These are phyloP conservation scores for Scarus forsteni DNA, from an alignment of 2,797 vertebrate genomes.

Conservation along the genomic window DNA sequence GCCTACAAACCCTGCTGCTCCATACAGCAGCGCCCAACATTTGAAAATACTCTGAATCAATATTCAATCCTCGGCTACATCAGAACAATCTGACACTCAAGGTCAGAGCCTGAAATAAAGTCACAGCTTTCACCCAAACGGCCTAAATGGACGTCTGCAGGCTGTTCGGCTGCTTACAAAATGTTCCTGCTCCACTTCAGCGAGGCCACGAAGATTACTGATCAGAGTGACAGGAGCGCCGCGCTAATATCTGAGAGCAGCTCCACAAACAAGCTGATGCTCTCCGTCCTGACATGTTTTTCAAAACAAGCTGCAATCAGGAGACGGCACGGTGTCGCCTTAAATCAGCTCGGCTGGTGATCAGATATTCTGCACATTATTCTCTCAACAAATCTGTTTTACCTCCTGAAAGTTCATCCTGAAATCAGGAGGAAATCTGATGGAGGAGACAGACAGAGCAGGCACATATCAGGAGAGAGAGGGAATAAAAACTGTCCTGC, in stretches of 20 bases:
- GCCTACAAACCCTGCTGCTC: not conserved
- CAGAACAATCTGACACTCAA: conserved; percentile 9
- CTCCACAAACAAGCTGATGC: not conserved
- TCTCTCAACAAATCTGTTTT: too few relatives aligned
- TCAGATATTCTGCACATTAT: too few relatives aligned
- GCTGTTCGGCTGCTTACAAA: conserved; percentile 7
- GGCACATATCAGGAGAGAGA: too few relatives aligned
- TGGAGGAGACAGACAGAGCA: too few relatives aligned
- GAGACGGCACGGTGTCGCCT: not conserved
- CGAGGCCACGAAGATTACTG: conserved; percentile 1
- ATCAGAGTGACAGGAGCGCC: conserved; percentile 15
- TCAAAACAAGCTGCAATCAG: not conserved
- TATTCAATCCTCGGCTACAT: conserved; percentile 1
- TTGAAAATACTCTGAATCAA: conserved; percentile 11
- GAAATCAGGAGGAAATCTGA: too few relatives aligned
- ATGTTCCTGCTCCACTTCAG: conserved; percentile 13
- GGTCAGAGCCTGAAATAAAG: conserved; percentile 11
- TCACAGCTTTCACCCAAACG: conserved; percentile 1
- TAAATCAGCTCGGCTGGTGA: not conserved
- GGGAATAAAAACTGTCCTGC: too few relatives aligned
- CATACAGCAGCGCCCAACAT: not conserved
- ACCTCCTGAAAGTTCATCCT: too few relatives aligned
- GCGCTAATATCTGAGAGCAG: conserved; percentile 2
- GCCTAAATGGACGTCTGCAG: conserved; percentile 6
- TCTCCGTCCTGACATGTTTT: not conserved